Evolutionary conservation across 1,140 invertebrate species (phyloP).

Genomic region (Cotesia vestalis): DNA sequence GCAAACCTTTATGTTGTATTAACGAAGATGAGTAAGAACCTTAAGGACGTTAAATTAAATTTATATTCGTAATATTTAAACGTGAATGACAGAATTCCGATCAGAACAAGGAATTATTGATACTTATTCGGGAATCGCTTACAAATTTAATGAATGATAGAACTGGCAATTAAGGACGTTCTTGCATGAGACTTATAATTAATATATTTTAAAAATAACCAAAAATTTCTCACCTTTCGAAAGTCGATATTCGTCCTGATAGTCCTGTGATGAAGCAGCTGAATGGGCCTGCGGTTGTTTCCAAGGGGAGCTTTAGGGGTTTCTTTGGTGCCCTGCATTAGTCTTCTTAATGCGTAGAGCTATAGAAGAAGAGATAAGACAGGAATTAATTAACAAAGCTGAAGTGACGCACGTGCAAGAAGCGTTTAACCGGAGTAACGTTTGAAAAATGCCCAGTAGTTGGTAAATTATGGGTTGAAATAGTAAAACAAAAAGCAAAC

Average conservation of each 20-base stretch:
- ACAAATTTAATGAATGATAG: no score
- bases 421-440: background rate
- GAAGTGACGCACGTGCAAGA: constrained; percentile 13
- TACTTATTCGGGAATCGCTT: no score
- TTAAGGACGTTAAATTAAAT: no score
- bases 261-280: constrained; percentile 88
- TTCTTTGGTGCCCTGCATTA: constrained; percentile 86
- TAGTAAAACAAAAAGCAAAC: background rate
- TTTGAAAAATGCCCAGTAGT: background rate
- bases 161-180: no score
- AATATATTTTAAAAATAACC: no score
- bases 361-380: constrained; percentile 56
- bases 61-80: no score
- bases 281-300: constrained; percentile 92
- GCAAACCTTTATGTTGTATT: no score
- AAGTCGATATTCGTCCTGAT: constrained; percentile 98
- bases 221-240: constrained; percentile 69
- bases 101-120: no score
- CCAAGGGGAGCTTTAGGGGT: constrained; percentile 89
- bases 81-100: no score
- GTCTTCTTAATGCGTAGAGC: constrained; percentile 84
- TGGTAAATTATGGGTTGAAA: background rate
- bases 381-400: constrained; percentile 13
- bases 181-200: no score
- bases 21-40: no score